Evolutionary conservation across 2,888 invertebrate genomes (phyloP), one percentile per base, ranked within the genome.

Genomic region (Deladenus siricidicola): DNA sequence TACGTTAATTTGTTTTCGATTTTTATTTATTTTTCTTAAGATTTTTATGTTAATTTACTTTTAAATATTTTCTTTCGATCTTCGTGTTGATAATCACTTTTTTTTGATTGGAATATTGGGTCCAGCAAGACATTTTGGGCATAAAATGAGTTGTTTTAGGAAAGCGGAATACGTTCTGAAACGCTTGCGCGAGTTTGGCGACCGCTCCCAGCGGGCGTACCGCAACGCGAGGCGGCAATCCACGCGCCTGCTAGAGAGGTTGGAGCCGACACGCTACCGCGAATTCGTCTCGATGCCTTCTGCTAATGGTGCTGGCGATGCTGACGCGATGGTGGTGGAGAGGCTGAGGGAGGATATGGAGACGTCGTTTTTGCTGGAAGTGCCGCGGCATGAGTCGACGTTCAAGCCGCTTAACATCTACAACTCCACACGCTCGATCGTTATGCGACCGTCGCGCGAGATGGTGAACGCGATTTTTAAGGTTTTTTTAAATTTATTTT

Each of bases 381-480:
- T 55, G 4, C 55, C 55, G 21, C 21, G 21, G 43, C 34, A 44
- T 39, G 4, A 23, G 23, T 23, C 55, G 4, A 6, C 55, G 3
- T 55, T 55, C 26, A n/a, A 55, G 26, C 44, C 55, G 8, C 14
- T 44, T 43, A 2, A 8, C 14, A 10, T 43, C 6, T 55, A 55
- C 28, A 21, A 44, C 24, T 17, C 50, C 4, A 30, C 26, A 2
- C n/a, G n/a, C 8, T 58, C 58, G 1, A 17, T 57, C n/a, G 17
- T 26, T 39, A 19, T 60, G 14, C 23, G 51, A 3, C 60, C 60
- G 6, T 49, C 60, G 1, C 34, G 39, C 10, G 29, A 30, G 21
- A 45, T 58, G 17, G 19, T 60, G 14, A 49, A 50, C 6, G 29
- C 39, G 17, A 28, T 60, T 14, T 60, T 60, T 34, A 50, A 58